Conservation (phyloP, 2,888 invertebrate genomes). For the Drosophila buzzatii region DNA sequence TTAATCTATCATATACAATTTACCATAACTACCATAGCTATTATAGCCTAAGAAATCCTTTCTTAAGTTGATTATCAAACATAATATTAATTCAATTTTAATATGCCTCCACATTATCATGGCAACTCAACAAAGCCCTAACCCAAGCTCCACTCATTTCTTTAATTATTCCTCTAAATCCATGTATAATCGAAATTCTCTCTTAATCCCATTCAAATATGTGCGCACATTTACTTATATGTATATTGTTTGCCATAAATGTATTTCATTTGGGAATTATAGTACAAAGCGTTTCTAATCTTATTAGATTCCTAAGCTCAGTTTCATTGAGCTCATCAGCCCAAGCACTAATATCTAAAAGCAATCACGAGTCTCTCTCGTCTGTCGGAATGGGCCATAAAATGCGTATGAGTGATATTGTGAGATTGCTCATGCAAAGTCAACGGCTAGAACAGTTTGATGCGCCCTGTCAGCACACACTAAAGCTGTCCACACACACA, state of each 20-base stretch:
- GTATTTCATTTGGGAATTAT: neutral
- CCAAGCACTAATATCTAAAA: neutral
- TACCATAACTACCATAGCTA: neutral
- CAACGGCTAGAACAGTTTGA: slow-evolving; percentile 32
- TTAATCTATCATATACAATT: neutral
- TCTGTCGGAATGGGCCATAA: neutral
- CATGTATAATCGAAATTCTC: neutral
- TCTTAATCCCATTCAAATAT: neutral
- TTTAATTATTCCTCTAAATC: neutral
- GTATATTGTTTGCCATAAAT: neutral
- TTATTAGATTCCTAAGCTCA: neutral
- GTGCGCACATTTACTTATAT: neutral
- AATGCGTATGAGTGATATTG: slow-evolving; percentile 27
- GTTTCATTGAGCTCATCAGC: neutral
- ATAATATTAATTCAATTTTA: neutral
- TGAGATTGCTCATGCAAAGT: slow-evolving; percentile 16
- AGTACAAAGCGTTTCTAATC: neutral
- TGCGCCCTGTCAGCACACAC: slow-evolving; percentile 40
- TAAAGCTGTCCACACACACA: slow-evolving; percentile 11
- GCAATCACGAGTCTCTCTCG: neutral
- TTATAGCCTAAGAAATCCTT: neutral
- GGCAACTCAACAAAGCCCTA: neutral
- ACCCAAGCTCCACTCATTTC: neutral
- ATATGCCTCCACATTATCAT: neutral
- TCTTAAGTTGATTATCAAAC: neutral